These are phyloP conservation scores for Bergia puertoricense DNA, from an alignment of 92 coral and sea anemone species.

Conservation along the genomic window DNA sequence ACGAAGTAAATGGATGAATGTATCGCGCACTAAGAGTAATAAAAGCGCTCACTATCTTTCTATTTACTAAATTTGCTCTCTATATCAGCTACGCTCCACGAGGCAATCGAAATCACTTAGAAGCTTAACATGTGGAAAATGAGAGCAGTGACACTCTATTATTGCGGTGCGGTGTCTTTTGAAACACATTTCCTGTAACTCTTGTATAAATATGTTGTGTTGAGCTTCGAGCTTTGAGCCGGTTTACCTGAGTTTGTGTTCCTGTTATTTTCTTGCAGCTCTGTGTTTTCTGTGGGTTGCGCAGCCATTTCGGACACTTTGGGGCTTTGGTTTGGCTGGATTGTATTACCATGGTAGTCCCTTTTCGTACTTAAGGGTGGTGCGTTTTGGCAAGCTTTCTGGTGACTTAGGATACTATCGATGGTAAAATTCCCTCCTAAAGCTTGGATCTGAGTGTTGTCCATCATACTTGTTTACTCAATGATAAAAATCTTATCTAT, in stretches of 20 bases:
- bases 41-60: constrained; percentile 12
- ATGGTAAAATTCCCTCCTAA: constrained; percentile 63
- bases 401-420: constrained; percentile 60
- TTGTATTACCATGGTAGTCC: constrained; percentile 29
- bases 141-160: background rate
- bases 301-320: background rate
- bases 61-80: constrained; percentile 33
- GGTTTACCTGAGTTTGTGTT: constrained; percentile 29
- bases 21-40: constrained; percentile 23
- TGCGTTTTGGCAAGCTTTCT: constrained; percentile 17
- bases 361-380: constrained; percentile 14
- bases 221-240: background rate
- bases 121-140: constrained; percentile 37
- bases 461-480: constrained; percentile 25
- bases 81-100: constrained; percentile 28
- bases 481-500: constrained; percentile 41
- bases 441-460: constrained; percentile 39
- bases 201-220: background rate
- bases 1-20: constrained; percentile 40
- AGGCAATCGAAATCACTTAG: constrained; percentile 20
- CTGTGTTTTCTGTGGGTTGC: constrained; percentile 1
- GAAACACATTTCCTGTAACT: constrained; percentile 36
- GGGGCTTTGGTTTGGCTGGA: background rate
- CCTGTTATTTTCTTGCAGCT: background rate
- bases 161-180: constrained; percentile 22